These are phyloP conservation scores for Chaetogeoica ovagalla DNA, from an alignment of 2,888 invertebrate species.

Conservation along the genomic window DNA sequence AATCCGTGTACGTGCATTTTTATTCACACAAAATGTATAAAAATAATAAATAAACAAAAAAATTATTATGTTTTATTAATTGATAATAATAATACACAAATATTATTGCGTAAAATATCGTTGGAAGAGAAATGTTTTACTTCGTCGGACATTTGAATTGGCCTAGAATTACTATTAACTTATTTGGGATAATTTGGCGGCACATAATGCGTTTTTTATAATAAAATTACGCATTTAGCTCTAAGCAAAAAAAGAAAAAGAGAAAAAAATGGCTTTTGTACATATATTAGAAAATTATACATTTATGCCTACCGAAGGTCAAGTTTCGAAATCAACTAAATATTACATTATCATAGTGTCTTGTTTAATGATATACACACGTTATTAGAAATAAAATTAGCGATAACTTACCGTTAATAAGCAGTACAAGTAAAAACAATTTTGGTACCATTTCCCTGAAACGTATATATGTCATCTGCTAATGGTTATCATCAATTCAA, in stretches of 20 bases:
- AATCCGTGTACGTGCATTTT: too few relatives aligned
- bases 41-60: too few relatives aligned
- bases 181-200: not conserved
- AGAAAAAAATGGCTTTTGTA: not conserved
- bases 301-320: not conserved
- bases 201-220: not conserved
- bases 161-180: not conserved
- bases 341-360: not conserved
- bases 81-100: too few relatives aligned
- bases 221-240: not conserved
- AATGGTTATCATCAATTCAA: slow-evolving; percentile 1
- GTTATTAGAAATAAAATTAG: not conserved
- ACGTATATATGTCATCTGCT: not conserved
- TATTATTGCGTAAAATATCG: too few relatives aligned
- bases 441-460: slow-evolving; percentile 43
- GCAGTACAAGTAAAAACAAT: slow-evolving; percentile 27
- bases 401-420: slow-evolving; percentile 37
- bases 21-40: too few relatives aligned
- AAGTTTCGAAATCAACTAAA: not conserved
- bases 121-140: not conserved
- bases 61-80: too few relatives aligned
- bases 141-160: not conserved
- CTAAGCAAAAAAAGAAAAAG: not conserved
- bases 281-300: not conserved
- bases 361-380: not conserved